Evolutionary conservation across 2,888 invertebrate genomes (phyloP).

Genomic region (Eupithecia subfuscata): DNA sequence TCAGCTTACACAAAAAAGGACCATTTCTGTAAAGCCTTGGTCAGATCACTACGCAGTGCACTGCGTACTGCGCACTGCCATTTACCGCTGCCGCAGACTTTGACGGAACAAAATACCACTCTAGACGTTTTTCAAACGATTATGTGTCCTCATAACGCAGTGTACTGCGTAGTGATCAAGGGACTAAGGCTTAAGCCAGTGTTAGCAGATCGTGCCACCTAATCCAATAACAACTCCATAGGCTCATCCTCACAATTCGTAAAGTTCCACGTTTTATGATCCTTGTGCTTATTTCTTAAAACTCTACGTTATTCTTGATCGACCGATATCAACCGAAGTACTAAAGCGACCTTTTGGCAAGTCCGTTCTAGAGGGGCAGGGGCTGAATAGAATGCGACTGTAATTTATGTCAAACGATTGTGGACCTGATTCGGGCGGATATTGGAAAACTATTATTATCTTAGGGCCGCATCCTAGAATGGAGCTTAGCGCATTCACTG

Average conservation of each 20-base stretch:
- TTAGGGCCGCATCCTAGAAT: not conserved
- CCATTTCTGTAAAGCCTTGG: too few species aligned
- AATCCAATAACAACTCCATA: not conserved
- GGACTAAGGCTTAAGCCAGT: not conserved
- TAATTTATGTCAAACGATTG: not conserved
- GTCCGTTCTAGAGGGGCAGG: not conserved
- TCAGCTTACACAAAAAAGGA: too few species aligned
- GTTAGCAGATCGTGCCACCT: not conserved
- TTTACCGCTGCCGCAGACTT: not conserved
- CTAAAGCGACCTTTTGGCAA: not conserved
- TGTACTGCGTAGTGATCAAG: too few species aligned
- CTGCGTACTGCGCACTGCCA: too few species aligned
- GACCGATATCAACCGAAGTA: not conserved
- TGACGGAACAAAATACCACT: too few species aligned
- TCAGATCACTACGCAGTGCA: too few species aligned
- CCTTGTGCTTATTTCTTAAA: not conserved
- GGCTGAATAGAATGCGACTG: not conserved
- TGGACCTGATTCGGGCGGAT: constrained; percentile 12
- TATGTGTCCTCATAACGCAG: too few species aligned
- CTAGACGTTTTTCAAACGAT: too few species aligned
- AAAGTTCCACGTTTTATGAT: not conserved
- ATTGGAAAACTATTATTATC: constrained; percentile 30
- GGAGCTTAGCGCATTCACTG: not conserved
- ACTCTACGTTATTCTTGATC: not conserved
- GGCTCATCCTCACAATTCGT: not conserved